Conservation (phyloP, 2,113 vertebrate genomes). For the Neotoma lepida region DNA sequence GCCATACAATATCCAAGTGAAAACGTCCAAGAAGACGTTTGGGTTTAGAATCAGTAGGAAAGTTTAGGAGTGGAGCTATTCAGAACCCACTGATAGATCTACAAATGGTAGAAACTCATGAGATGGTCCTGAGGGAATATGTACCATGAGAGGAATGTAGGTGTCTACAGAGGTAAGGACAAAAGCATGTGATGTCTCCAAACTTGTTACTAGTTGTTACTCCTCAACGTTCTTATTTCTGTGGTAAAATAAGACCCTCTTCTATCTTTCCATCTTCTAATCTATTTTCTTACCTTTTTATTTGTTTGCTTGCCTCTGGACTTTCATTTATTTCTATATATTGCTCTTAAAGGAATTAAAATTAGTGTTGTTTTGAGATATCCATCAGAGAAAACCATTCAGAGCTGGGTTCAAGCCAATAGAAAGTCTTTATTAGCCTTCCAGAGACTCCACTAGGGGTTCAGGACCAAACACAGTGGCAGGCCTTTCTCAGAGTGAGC, state of each 20-base stretch:
- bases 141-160: neutral
- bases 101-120: neutral
- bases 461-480: too few species aligned
- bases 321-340: neutral
- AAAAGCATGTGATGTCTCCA: neutral
- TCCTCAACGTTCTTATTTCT: neutral
- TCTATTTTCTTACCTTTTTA: neutral
- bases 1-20: neutral
- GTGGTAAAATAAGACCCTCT: neutral
- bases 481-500: too few species aligned
- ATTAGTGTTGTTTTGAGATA: neutral
- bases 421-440: too few species aligned
- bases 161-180: neutral
- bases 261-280: neutral
- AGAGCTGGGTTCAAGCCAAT: too few species aligned
- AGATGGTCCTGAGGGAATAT: neutral
- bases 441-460: too few species aligned
- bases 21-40: neutral
- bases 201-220: too few species aligned
- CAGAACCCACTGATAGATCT: neutral
- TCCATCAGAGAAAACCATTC: too few species aligned
- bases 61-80: neutral
- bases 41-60: neutral
- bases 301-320: neutral
- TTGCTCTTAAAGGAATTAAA: slow-evolving; percentile 43